Base-by-base conservation (phyloP, 2,113 vertebrate species). In the Chamaea fasciata region DNA sequence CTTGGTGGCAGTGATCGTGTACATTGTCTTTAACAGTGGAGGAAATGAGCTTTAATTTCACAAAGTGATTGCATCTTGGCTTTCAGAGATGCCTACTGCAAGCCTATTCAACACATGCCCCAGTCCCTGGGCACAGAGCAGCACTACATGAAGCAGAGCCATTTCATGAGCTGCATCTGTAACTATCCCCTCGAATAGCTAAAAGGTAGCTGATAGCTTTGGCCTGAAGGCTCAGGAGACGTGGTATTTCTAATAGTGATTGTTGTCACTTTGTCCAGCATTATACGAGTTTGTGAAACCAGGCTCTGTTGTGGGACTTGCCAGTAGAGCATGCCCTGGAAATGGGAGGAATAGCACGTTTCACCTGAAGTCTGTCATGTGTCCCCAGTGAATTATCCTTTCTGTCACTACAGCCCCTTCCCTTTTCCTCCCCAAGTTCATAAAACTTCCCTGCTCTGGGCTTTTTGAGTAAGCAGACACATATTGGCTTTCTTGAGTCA, bases 31-130 rank as follows among this genome's bases (percentile, higher is more conserved):
- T 92, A 95, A 87, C 85, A 87, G 73, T 86, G 89, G 87, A 83
- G 83, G 56, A 95, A 96, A 97, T 95, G 19, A 96, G 88, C 92
- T 82, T 93, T 92, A 87, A 93, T 96, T 93, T 94, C 87, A 83
- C 73, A 23, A 86, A 95, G 79, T 86, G 85, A 94, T 95, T 97
- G 88, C 86, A 46, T 93, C 83, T 97, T 96, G 92, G 93, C 94
- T 92, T 93, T 89, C 86, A 87, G 83, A 95, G 41, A 83, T 75
- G 90, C 52, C 68, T 94, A 50, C 11, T 83, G 75, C 53, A 91
- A 87, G 30, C 1, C 55, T 83, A 55, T 93, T 94, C 79, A 91
- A 33, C 24, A 59, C 15, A 50, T 27, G 5, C 23, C 44, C 23
- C 65, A 33, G n/a, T 26, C 55, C 23, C 68, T 53, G 71, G 59